A percentile compares a stretch with the other conserved stretches of the same genome.
Evolutionary conservation across 2,113 vertebrate species (phyloP).

Genomic region (Atherinomorus stipes): DNA sequence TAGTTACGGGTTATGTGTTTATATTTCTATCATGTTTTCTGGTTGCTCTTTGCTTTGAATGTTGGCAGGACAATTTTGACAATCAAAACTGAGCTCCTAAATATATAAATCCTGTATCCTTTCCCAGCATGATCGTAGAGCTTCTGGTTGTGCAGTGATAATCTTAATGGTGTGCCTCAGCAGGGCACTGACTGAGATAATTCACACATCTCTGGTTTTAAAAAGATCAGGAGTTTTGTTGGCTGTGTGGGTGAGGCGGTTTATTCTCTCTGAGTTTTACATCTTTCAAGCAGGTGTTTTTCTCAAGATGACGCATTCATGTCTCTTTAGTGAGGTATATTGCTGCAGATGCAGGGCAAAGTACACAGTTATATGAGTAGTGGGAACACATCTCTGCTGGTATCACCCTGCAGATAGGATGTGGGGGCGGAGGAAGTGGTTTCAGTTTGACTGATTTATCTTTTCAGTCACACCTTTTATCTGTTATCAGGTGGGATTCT

Average conservation of each 20-base stretch:
- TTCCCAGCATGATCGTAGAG: neutral
- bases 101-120: conserved; percentile 27
- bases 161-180: neutral
- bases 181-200: conserved; percentile 25
- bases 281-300: conserved; percentile 35
- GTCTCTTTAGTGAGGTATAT: conserved; percentile 46
- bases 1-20: conserved; percentile 22
- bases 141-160: conserved; percentile 14
- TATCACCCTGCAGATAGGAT: conserved; percentile 62
- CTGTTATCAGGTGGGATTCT: conserved; percentile 40
- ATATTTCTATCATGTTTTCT: conserved; percentile 2
- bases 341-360: conserved; percentile 59
- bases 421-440: conserved; percentile 60
- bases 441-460: conserved; percentile 66
- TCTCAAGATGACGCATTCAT: conserved; percentile 44
- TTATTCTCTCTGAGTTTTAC: conserved; percentile 28
- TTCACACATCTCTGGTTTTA: conserved; percentile 23
- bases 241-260: conserved; percentile 20
- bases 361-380: conserved; percentile 56
- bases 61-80: conserved; percentile 9
- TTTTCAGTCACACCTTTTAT: conserved; percentile 52
- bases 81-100: conserved; percentile 28
- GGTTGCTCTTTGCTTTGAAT: conserved; percentile 10
- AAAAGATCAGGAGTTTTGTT: conserved; percentile 16
- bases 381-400: conserved; percentile 53